phyloP scores from a whole-genome alignment of 2,888 invertebrate genomes.

The Drosophila lacicola region DNA sequence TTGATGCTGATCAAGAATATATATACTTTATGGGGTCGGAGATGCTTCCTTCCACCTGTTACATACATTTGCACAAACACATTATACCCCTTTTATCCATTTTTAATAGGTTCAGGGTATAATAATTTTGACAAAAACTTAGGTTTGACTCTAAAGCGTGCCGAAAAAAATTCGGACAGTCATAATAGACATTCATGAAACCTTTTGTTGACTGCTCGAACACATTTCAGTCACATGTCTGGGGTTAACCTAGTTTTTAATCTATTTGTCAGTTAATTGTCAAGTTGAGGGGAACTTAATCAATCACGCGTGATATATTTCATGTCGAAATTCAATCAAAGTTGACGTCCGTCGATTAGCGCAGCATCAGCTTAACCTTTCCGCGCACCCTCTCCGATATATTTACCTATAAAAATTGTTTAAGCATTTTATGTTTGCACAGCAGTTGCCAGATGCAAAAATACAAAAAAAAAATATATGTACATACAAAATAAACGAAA shows the following conservation, averaged over 20 bases:
- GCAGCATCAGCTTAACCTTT: constrained; percentile 35
- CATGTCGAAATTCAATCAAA: constrained; percentile 69
- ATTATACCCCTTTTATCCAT: too few relatives aligned
- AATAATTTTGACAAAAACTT: too few relatives aligned
- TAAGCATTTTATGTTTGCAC: constrained; percentile 79
- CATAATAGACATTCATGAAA: too few relatives aligned
- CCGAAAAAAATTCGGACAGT: too few relatives aligned
- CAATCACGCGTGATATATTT: constrained; percentile 50
- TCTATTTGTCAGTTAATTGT: constrained; percentile 33
- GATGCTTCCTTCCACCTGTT: too few relatives aligned
- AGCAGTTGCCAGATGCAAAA: constrained; percentile 65
- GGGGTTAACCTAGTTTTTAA: constrained; percentile 22
- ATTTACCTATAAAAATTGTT: constrained; percentile 77
- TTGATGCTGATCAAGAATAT: too few relatives aligned
- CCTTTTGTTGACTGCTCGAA: too few relatives aligned
- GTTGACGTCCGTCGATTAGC: constrained; percentile 71
- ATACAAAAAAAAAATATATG: constrained; percentile 13
- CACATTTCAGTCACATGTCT: background rate
- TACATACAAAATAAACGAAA: constrained; percentile 4
- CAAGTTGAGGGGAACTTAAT: constrained; percentile 46
- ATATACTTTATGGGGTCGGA: too few relatives aligned
- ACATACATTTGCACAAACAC: too few relatives aligned
- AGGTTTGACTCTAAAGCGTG: too few relatives aligned
- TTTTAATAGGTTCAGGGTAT: too few relatives aligned
- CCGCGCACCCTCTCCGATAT: constrained; percentile 8